A percentile compares a stretch with the other conserved stretches of the same genome.
Evolutionary conservation across 2,113 vertebrate species (phyloP).

Genomic region (Catharus fuscescens): DNA sequence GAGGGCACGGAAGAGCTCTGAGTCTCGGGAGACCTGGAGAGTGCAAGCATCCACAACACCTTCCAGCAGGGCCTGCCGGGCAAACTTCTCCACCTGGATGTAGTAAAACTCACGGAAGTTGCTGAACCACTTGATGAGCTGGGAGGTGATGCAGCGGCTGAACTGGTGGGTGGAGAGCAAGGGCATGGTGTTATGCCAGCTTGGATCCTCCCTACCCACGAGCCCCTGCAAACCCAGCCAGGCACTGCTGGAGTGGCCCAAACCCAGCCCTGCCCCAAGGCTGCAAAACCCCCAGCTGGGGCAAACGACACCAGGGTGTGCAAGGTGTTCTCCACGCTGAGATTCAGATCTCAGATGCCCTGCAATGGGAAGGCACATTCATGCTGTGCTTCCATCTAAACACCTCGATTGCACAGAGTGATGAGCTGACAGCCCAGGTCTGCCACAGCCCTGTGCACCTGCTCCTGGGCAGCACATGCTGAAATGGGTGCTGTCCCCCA

Average conservation of each 20-base stretch:
- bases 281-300: not conserved
- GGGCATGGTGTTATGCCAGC: not conserved
- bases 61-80: slow-evolving; percentile 89
- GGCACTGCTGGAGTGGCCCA: not conserved
- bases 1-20: slow-evolving; percentile 90
- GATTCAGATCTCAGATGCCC: fast-evolving
- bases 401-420: fast-evolving
- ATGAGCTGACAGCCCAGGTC: not conserved
- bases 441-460: not conserved
- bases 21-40: slow-evolving; percentile 86
- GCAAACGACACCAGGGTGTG: fast-evolving
- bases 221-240: not conserved
- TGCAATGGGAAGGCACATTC: not conserved
- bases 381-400: not conserved
- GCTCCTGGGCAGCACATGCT: not conserved
- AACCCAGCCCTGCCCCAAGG: not conserved
- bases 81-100: slow-evolving; percentile 98
- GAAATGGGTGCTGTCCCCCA: not conserved
- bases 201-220: not conserved
- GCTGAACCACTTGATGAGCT: slow-evolving; percentile 99
- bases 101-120: slow-evolving; percentile 99
- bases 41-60: slow-evolving; percentile 79
- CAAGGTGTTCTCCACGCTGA: fast-evolving
- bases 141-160: slow-evolving; percentile 95
- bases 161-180: slow-evolving; percentile 74